These are phyloP conservation scores for Andricus quercusramuli DNA, from an alignment of 2,888 invertebrate species.

Conservation along the genomic window DNA sequence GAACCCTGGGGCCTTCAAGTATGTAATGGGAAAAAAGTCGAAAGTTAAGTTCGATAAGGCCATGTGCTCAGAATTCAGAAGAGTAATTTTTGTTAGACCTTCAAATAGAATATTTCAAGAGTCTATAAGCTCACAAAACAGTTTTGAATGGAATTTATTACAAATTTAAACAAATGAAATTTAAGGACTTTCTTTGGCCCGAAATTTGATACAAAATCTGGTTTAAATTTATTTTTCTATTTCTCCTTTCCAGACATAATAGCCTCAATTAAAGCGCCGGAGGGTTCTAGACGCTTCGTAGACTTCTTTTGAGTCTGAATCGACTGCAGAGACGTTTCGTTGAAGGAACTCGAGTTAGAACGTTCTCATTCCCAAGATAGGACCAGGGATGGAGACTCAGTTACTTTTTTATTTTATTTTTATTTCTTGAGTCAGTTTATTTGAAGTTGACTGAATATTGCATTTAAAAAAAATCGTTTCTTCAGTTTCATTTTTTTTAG, in stretches of 20 bases:
- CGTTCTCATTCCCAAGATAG: constrained; percentile 28
- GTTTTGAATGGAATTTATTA: no score
- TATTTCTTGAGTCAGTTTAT: background rate
- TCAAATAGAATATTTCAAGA: background rate
- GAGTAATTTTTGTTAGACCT: background rate
- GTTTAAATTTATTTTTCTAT: constrained; percentile 1
- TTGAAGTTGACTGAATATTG: no score
- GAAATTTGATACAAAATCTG: background rate
- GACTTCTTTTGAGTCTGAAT: constrained; percentile 26
- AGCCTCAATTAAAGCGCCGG: background rate
- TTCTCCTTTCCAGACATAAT: constrained; percentile 16
- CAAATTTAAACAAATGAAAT: no score
- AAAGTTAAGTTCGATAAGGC: constrained; percentile 23
- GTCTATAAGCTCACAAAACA: no score
- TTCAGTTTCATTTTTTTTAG: no score
- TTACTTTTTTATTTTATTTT: background rate
- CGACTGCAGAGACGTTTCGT: constrained; percentile 12
- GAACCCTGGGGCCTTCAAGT: background rate
- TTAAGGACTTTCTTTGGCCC: no score
- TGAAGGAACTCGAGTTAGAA: constrained; percentile 4
- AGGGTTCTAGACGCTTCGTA: constrained; percentile 23
- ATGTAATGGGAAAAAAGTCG: background rate
- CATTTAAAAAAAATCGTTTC: no score
- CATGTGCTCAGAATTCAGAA: background rate
- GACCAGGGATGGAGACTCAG: background rate